phyloP scores from a whole-genome alignment of 1,140 invertebrate genomes.

The Pogonognathellus flavescens region DNA sequence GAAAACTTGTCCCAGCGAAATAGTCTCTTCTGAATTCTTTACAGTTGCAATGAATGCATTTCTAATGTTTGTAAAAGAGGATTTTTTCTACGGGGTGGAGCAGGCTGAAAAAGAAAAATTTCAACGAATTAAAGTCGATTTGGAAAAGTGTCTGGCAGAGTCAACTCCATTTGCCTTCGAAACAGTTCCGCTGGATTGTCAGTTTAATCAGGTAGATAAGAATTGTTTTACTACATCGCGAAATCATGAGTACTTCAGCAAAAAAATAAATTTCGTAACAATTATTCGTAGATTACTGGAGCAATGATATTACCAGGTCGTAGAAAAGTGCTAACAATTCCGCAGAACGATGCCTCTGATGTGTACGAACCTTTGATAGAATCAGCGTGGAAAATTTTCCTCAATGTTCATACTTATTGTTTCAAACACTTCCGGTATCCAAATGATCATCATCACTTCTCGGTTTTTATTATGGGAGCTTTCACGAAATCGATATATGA shows the following conservation, averaged over 20 bases:
- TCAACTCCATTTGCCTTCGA: constrained; percentile 50
- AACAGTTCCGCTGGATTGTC: neutral
- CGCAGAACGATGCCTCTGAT: neutral
- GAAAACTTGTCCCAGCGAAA: constrained; percentile 47
- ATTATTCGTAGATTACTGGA: neutral
- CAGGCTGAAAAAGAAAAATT: constrained; percentile 22
- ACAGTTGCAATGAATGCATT: constrained; percentile 57
- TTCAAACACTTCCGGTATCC: constrained; percentile 51
- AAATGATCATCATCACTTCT: constrained; percentile 63
- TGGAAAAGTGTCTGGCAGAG: constrained; percentile 39
- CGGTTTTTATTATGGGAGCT: constrained; percentile 53
- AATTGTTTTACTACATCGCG: too few relatives aligned
- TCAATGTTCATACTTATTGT: constrained; percentile 62
- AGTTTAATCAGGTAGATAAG: neutral
- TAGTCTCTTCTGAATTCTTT: constrained; percentile 52
- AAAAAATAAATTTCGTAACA: too few relatives aligned
- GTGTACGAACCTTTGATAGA: constrained; percentile 60
- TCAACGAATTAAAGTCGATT: constrained; percentile 23
- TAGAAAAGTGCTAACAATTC: neutral
- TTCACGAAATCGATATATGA: constrained; percentile 61
- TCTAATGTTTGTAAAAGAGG: constrained; percentile 55
- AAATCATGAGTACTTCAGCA: too few relatives aligned
- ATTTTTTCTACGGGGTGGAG: constrained; percentile 63
- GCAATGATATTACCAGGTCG: constrained; percentile 3
- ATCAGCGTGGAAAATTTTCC: constrained; percentile 62